A percentile compares a stretch with the other conserved stretches of the same genome.
Conservation (phyloP, 2,797 vertebrate species). For the Clarias platycephalus region DNA sequence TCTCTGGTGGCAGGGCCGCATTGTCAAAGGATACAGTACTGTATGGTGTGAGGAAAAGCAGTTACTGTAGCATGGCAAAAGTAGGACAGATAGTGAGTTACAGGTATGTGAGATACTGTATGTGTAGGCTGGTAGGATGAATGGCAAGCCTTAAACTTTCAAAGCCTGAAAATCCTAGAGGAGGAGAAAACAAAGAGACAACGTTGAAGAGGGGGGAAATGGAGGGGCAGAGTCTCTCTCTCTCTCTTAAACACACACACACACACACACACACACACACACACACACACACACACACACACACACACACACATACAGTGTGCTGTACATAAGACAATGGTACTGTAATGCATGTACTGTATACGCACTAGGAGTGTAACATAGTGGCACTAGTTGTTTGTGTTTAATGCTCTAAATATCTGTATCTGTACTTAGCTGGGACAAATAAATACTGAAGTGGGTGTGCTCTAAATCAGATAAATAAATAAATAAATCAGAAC, state of each 20-base stretch:
- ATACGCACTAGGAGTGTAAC: background rate
- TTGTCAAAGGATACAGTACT: background rate
- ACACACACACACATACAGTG: background rate
- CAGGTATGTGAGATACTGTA: background rate
- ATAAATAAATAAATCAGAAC: background rate
- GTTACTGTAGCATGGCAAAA: background rate
- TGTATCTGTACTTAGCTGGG: background rate
- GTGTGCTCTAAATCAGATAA: background rate
- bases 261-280: background rate
- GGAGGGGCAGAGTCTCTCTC: background rate
- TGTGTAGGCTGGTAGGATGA: slow-evolving; percentile 12
- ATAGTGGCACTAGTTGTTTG: background rate
- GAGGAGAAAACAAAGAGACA: background rate
- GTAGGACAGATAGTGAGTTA: slow-evolving; percentile 11
- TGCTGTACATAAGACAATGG: background rate
- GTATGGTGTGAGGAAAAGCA: background rate
- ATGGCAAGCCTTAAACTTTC: slow-evolving; percentile 20
- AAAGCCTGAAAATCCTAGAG: slow-evolving; percentile 10
- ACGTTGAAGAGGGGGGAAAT: background rate
- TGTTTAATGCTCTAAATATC: background rate
- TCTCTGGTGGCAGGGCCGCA: background rate
- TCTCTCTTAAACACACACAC: background rate
- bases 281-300: background rate
- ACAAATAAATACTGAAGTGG: background rate
- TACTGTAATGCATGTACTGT: background rate